These are phyloP conservation scores for Bactericera cockerelli DNA, from an alignment of 1,140 invertebrate genomes.

Conservation along the genomic window DNA sequence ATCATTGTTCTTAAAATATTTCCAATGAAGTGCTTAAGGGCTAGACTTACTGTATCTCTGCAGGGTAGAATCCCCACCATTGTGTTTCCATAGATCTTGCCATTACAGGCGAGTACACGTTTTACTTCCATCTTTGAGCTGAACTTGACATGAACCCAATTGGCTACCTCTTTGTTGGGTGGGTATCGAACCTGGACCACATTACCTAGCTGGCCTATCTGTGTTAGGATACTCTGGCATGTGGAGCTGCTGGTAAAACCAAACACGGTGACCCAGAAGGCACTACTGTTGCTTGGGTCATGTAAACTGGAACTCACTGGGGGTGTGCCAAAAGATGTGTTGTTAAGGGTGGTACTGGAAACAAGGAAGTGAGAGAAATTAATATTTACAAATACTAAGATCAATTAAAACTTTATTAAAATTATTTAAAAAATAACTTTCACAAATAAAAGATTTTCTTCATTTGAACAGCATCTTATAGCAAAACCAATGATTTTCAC, in stretches of 20 bases:
- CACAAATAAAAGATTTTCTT: too few relatives aligned
- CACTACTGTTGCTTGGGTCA: too few relatives aligned
- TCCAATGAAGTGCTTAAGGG: too few relatives aligned
- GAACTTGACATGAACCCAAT: constrained; percentile 1
- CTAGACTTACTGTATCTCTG: background rate
- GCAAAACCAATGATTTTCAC: too few relatives aligned
- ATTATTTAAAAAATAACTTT: too few relatives aligned
- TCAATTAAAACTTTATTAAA: too few relatives aligned
- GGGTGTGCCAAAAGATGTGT: background rate
- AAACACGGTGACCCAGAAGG: constrained; percentile 1
- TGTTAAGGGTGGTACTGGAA: background rate
- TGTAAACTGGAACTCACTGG: too few relatives aligned
- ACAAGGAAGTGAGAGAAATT: background rate
- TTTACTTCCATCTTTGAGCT: background rate
- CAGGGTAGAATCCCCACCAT: background rate
- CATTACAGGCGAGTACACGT: background rate
- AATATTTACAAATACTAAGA: too few relatives aligned
- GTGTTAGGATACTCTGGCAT: background rate
- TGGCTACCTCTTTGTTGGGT: background rate
- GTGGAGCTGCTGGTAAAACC: background rate
- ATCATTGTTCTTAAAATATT: too few relatives aligned
- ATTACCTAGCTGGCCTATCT: background rate
- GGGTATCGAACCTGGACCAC: background rate
- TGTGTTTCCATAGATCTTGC: background rate
- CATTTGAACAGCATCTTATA: too few relatives aligned